phyloP scores from a whole-genome alignment of 2,113 vertebrate genomes.

The Origma solitaria region DNA sequence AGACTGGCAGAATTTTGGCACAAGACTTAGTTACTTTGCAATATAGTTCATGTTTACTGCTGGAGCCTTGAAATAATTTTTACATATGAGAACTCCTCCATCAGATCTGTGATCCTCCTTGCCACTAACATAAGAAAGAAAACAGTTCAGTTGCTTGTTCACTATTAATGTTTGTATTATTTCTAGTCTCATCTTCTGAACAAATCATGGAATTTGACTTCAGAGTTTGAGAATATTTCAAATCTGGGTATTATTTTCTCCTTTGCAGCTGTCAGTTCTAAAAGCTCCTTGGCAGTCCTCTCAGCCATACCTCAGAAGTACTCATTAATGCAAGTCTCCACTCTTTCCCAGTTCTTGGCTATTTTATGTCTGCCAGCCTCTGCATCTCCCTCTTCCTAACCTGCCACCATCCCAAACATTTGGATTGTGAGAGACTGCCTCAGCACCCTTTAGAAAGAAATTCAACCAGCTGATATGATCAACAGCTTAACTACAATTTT shows the following conservation, averaged over 20 bases:
- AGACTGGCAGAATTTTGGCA: not conserved
- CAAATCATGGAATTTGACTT: not conserved
- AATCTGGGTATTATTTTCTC: not conserved
- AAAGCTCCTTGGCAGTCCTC: not conserved
- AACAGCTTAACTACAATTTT: not conserved
- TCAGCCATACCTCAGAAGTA: not conserved
- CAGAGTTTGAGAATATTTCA: not conserved
- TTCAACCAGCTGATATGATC: not conserved
- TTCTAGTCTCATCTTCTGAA: not conserved
- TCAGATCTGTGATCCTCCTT: not conserved
- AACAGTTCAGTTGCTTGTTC: not conserved
- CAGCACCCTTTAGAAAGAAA: not conserved
- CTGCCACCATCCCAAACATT: not conserved
- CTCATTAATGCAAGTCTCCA: not conserved
- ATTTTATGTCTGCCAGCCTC: not conserved
- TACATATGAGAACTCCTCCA: not conserved
- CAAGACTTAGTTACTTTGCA: not conserved
- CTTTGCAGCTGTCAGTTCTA: not conserved
- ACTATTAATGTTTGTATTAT: not conserved
- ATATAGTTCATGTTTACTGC: not conserved
- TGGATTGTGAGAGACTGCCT: not conserved
- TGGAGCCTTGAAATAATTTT: not conserved
- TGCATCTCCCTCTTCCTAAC: not conserved
- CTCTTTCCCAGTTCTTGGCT: not conserved
- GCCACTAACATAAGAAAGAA: not conserved